Evolutionary conservation across 2,888 invertebrate species (phyloP).

Genomic region (Agrochola lota): DNA sequence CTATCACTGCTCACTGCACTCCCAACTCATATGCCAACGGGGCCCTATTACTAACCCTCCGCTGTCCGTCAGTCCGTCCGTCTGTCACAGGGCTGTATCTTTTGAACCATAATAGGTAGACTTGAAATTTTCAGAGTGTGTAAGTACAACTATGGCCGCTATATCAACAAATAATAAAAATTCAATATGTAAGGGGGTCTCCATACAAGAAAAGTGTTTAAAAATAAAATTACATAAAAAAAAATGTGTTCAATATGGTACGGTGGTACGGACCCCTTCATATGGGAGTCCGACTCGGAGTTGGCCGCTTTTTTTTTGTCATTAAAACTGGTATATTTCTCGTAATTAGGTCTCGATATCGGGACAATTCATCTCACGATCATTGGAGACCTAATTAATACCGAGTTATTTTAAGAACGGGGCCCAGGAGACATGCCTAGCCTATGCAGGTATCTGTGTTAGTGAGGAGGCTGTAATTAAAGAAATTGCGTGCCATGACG

Average conservation of each 20-base stretch:
- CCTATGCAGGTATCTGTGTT: conserved; percentile 10
- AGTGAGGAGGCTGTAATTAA: conserved; percentile 12
- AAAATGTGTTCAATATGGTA: no score
- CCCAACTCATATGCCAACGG: background rate
- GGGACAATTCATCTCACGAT: conserved; percentile 67
- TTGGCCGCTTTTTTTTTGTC: conserved; percentile 24
- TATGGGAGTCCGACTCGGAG: background rate
- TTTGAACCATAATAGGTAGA: background rate
- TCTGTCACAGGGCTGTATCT: background rate
- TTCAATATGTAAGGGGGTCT: background rate
- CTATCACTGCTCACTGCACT: no score
- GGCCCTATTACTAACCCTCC: no score
- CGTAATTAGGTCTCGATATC: conserved; percentile 67
- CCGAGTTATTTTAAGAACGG: conserved; percentile 62
- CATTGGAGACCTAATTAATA: conserved; percentile 67
- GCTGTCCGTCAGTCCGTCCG: no score
- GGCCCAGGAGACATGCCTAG: conserved; percentile 13
- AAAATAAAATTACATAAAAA: background rate
- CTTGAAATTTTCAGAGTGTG: background rate
- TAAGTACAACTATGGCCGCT: background rate
- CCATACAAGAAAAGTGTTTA: no score
- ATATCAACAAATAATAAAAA: background rate
- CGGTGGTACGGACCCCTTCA: background rate
- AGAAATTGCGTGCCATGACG: conserved; percentile 11
- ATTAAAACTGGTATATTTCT: conserved; percentile 64